These are phyloP conservation scores for Orius insidiosus DNA, from an alignment of 1,140 invertebrate species.

Conservation along the genomic window DNA sequence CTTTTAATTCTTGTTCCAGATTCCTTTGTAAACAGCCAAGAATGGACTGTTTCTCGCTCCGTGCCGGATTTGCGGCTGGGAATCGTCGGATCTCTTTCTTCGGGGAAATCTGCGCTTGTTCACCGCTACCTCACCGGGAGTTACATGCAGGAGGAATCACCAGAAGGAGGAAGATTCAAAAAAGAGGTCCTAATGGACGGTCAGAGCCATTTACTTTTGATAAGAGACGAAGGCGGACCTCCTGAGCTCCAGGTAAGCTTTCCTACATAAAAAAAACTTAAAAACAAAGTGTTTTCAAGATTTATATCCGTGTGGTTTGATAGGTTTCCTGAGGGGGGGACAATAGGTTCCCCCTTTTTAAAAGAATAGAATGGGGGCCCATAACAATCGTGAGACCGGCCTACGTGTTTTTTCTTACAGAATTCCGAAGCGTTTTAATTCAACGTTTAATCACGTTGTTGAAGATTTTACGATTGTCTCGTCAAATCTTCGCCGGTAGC, in stretches of 20 bases:
- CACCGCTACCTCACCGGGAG: constrained; percentile 95
- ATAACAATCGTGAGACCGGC: too few species aligned
- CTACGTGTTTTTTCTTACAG: too few species aligned
- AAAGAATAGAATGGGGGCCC: too few species aligned
- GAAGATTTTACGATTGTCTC: too few species aligned
- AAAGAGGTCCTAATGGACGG: constrained; percentile 94
- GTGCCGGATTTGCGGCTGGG: constrained; percentile 91
- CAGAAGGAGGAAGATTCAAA: constrained; percentile 98
- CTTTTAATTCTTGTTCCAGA: constrained; percentile 48
- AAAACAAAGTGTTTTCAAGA: too few species aligned
- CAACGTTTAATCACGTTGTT: too few species aligned
- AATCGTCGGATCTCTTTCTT: constrained; percentile 84
- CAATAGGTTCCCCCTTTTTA: too few species aligned
- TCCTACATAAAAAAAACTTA: too few species aligned
- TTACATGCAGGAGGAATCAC: constrained; percentile 95
- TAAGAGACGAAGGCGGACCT: constrained; percentile 89
- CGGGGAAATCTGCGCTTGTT: constrained; percentile 92
- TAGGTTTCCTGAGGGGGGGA: too few species aligned
- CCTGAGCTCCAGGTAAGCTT: constrained; percentile 92
- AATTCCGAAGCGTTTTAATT: too few species aligned
- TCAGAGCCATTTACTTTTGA: constrained; percentile 87
- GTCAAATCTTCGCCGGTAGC: too few species aligned
- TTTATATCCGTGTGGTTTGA: too few species aligned
- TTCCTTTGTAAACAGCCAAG: constrained; percentile 99
- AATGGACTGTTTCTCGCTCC: constrained; percentile 89